A percentile compares a stretch with the other conserved stretches of the same genome.
Evolutionary conservation across 2,888 invertebrate species (phyloP).

Genomic region (Agrypnus murinus): DNA sequence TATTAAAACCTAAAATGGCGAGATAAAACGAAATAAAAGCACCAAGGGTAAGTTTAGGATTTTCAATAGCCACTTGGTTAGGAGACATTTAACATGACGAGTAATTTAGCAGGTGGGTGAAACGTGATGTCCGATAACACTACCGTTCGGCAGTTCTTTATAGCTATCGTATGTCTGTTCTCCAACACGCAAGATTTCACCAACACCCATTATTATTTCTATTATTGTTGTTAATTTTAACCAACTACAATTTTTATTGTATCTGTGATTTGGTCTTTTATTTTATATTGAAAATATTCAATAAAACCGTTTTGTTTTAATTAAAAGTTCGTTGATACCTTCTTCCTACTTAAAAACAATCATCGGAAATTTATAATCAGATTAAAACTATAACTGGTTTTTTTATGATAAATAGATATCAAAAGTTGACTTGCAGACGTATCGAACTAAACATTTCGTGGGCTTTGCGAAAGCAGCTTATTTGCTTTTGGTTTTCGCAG

Average conservation of each 20-base stretch:
- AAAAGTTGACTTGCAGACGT: background rate
- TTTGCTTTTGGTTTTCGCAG: slow-evolving; percentile 22
- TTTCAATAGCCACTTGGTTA: slow-evolving; percentile 43
- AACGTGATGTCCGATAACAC: slow-evolving; percentile 49
- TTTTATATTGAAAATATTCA: no score
- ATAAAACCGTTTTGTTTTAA: no score
- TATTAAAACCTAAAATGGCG: background rate
- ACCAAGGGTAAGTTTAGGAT: slow-evolving; percentile 25
- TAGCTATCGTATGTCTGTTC: slow-evolving; percentile 30
- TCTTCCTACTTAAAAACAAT: no score
- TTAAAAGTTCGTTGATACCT: no score
- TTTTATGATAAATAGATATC: slow-evolving; percentile 2
- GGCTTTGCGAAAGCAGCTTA: slow-evolving; percentile 18
- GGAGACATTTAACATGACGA: slow-evolving; percentile 50
- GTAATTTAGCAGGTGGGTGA: slow-evolving; percentile 49
- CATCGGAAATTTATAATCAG: background rate
- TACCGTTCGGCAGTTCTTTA: slow-evolving; percentile 38
- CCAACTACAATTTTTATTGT: no score
- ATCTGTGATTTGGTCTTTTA: background rate
- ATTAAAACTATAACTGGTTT: slow-evolving; percentile 1
- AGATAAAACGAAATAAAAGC: slow-evolving; percentile 8
- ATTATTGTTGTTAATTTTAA: background rate
- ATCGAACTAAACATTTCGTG: slow-evolving; percentile 24
- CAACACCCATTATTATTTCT: slow-evolving; percentile 17
- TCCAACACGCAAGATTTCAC: slow-evolving; percentile 32